phyloP scores from a whole-genome alignment of 2,113 vertebrate genomes.

The Pomatorhinus ruficollis region DNA sequence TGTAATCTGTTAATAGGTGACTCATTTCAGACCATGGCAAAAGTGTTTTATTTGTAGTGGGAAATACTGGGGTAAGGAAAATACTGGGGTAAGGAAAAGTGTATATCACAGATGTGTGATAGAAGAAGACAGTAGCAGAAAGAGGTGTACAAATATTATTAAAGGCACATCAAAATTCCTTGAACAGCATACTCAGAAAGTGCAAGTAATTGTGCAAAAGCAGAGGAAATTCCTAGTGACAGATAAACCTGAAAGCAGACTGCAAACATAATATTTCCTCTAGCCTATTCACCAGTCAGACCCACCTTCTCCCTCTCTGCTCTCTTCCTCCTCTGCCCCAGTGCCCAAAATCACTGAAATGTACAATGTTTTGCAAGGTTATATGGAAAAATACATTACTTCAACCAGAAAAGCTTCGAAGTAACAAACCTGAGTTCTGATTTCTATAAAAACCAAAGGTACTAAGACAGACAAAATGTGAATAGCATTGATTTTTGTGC shows the following conservation, averaged over 20 bases:
- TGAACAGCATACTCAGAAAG: neutral
- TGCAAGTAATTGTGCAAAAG: neutral
- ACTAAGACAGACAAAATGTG: neutral
- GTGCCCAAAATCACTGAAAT: neutral
- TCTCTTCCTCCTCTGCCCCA: neutral
- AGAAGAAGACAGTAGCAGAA: neutral
- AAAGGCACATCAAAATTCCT: neutral
- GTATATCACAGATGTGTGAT: neutral
- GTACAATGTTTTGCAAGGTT: neutral
- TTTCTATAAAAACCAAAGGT: neutral
- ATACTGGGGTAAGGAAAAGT: neutral
- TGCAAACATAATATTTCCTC: neutral
- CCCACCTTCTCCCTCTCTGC: neutral
- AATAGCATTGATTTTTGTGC: neutral
- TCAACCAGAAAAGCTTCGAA: neutral
- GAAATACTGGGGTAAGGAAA: neutral
- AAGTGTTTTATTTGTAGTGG: slow-evolving; percentile 3
- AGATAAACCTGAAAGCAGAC: neutral
- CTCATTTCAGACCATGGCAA: slow-evolving; percentile 42
- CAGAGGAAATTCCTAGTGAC: neutral
- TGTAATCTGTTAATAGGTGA: slow-evolving; percentile 67
- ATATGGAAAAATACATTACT: neutral
- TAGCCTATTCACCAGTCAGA: neutral
- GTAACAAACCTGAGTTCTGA: neutral
- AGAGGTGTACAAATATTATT: neutral